phyloP scores from a whole-genome alignment of 2,113 vertebrate genomes.

The Cervus canadensis region DNA sequence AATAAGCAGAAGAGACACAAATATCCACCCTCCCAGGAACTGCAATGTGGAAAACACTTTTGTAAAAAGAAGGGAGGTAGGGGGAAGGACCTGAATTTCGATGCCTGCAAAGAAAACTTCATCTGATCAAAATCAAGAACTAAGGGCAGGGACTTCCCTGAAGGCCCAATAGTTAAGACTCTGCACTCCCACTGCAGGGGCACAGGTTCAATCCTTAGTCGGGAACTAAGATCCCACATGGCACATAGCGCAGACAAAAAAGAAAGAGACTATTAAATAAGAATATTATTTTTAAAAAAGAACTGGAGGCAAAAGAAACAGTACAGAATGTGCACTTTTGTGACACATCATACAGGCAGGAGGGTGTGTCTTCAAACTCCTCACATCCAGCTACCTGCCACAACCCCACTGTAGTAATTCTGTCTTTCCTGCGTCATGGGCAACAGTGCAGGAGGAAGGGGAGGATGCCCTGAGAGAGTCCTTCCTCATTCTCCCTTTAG shows the following conservation, averaged over 20 bases:
- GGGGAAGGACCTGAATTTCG: neutral
- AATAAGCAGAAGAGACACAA: neutral
- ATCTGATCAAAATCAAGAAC: neutral
- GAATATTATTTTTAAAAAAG: neutral
- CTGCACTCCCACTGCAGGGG: neutral
- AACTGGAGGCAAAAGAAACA: neutral
- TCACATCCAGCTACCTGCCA: neutral
- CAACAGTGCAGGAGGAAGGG: neutral
- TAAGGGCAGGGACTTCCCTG: neutral
- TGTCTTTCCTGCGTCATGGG: accelerated
- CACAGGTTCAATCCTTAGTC: neutral
- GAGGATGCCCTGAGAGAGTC: neutral
- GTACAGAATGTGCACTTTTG: neutral
- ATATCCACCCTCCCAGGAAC: neutral
- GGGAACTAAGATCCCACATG: neutral
- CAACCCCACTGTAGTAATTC: too few species aligned
- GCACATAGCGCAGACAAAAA: accelerated
- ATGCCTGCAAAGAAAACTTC: neutral
- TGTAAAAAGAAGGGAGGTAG: accelerated
- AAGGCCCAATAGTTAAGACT: neutral
- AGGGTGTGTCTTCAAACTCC: neutral
- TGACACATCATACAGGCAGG: neutral
- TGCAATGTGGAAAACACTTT: neutral
- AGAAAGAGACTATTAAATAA: neutral
- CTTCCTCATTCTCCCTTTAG: neutral